Percentiles rank a stretch among this genome's conserved stretches.
Conservation (phyloP, 2,888 invertebrate genomes). For the Torymus texanus region DNA sequence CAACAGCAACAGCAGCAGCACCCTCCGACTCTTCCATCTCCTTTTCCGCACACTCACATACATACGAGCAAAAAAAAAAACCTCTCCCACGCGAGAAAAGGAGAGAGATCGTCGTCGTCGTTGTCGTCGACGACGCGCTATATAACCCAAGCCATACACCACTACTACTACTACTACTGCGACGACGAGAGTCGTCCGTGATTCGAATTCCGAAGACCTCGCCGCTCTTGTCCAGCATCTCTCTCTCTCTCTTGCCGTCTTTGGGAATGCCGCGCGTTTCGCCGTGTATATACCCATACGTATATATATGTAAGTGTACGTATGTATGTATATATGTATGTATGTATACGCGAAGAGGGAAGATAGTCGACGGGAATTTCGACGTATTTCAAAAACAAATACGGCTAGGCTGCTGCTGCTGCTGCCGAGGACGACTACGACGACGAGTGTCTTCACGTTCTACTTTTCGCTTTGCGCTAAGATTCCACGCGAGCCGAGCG, state of each 20-base stretch:
- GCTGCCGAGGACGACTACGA: background rate
- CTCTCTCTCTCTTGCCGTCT: background rate
- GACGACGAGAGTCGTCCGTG: constrained; percentile 36
- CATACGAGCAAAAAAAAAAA: too few species aligned
- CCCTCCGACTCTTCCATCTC: too few species aligned
- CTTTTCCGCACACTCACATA: too few species aligned
- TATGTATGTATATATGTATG: constrained; percentile 3
- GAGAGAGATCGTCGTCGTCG: too few species aligned
- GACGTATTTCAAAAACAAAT: constrained; percentile 55
- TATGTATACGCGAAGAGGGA: constrained; percentile 27
- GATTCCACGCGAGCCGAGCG: background rate
- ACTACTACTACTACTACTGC: too few species aligned
- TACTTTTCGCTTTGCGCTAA: constrained; percentile 40
- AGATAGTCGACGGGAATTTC: constrained; percentile 26
- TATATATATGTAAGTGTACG: too few species aligned
- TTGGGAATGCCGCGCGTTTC: constrained; percentile 44
- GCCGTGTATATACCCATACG: constrained; percentile 11
- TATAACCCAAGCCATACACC: too few species aligned
- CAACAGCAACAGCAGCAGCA: too few species aligned
- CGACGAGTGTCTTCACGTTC: constrained; percentile 37
- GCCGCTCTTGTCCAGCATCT: constrained; percentile 34
- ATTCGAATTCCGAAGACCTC: constrained; percentile 53
- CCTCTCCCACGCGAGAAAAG: too few species aligned
- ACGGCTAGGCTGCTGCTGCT: constrained; percentile 5
- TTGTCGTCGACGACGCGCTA: too few species aligned